Conservation (phyloP, 2,888 invertebrate genomes). For the Dioctria linearis region DNA sequence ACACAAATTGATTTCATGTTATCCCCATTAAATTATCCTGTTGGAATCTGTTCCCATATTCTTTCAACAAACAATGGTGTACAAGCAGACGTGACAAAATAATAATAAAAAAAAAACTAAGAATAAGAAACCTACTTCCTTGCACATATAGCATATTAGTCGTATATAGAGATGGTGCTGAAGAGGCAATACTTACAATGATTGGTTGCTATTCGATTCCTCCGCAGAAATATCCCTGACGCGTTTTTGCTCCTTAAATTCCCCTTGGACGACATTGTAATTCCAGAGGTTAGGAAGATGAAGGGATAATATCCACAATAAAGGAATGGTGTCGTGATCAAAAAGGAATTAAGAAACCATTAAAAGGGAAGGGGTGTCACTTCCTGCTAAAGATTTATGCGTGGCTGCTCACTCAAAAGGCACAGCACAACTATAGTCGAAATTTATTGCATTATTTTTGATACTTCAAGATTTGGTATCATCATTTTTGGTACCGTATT, state of each 20-base stretch:
- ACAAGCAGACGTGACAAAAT: constrained; percentile 2
- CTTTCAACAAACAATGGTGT: constrained; percentile 11
- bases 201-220: constrained; percentile 39
- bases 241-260: constrained; percentile 12
- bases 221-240: not conserved
- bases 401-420: not conserved
- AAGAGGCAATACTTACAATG: constrained; percentile 41
- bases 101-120: not conserved
- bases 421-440: constrained; percentile 17
- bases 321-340: constrained; percentile 52
- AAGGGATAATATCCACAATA: constrained; percentile 7
- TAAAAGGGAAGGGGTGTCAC: constrained; percentile 53
- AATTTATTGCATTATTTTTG: constrained; percentile 28
- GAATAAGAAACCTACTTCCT: not conserved
- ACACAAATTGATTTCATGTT: constrained; percentile 64
- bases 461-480: not conserved
- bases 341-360: constrained; percentile 59
- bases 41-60: constrained; percentile 11
- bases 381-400: constrained; percentile 34
- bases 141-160: not conserved
- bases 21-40: constrained; percentile 58
- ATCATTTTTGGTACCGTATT: not conserved
- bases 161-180: not conserved
- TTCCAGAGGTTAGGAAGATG: constrained; percentile 8
- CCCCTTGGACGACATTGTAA: constrained; percentile 33